Conservation (phyloP, 2,888 invertebrate genomes). For the Trichopria drosophilae region DNA sequence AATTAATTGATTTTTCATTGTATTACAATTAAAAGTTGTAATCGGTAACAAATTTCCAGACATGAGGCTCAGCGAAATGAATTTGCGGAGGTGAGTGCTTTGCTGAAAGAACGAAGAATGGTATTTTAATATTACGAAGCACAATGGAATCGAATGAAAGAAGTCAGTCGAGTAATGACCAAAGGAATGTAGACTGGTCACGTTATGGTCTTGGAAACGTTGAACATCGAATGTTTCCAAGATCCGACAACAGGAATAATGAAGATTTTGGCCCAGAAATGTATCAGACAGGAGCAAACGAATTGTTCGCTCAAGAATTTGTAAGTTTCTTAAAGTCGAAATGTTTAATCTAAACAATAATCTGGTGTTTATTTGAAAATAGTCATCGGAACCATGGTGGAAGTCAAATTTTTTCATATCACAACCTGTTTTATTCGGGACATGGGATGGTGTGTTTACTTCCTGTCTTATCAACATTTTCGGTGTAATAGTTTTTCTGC, state of each 20-base stretch:
- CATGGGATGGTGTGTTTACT: constrained; percentile 98
- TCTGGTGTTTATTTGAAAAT: constrained; percentile 63
- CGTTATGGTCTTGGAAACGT: constrained; percentile 61
- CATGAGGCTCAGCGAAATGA: no score
- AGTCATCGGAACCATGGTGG: constrained; percentile 94
- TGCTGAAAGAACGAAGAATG: no score
- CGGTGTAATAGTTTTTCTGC: constrained; percentile 94
- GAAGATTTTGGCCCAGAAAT: constrained; percentile 79
- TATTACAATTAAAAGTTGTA: no score
- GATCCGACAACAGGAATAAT: constrained; percentile 70
- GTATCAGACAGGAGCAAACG: constrained; percentile 85
- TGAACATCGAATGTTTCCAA: constrained; percentile 58
- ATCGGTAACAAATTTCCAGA: no score
- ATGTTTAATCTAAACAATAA: constrained; percentile 16
- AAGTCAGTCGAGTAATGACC: no score
- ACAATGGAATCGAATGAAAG: no score
- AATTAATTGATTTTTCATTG: no score
- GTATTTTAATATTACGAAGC: no score
- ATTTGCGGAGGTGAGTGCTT: no score
- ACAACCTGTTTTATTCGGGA: constrained; percentile 93
- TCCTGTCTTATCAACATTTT: constrained; percentile 97
- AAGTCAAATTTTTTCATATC: constrained; percentile 95
- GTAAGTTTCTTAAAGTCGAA: constrained; percentile 59
- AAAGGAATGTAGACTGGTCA: constrained; percentile 63
- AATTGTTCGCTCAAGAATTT: constrained; percentile 89